Evolutionary conservation across 2,113 vertebrate genomes (phyloP), one percentile per base, ranked within the genome.

Genomic region (Oceanodroma tethys): DNA sequence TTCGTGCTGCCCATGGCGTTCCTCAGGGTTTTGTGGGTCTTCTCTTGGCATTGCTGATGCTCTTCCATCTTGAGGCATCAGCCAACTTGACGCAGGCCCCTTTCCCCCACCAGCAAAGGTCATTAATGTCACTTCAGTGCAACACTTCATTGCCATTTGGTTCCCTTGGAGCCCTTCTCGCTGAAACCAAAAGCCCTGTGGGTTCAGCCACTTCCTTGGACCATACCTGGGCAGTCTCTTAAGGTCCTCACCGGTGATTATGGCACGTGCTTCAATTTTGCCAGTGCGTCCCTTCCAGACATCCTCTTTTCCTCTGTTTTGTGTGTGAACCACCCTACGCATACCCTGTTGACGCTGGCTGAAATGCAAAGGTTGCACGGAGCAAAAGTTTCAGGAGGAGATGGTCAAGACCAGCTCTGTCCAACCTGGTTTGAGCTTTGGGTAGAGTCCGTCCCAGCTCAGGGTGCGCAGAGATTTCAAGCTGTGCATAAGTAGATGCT

Each of bases 291-390:
- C 60, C 22, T 90, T 29, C 70, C 65, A 42, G 6, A 21, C 6
- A 6, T 25, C 59, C 36, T 48, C 34, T 65, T 53, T 19, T 4
- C 34, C 38, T 55, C 47, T 34, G 17, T 9, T 90, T 85, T 3
- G 3, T 15, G 2, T 9, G 25, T 4, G 7, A 70, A 26, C 10
- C 30, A 9, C 8, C 7, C 20, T 3, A 12, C 3, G 2, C 2
- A 0, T 62, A 25, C 60, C 40, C 42, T 12, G 6, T 4, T 25
- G 71, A 36, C 6, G 2, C 1, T 0, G 0, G 11, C 27, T 62
- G 55, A 81, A 66, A 18, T 3, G 27, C 36, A 29, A 52, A 72
- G 29, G 21, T 40, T 13, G 18, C 11, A 18, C 0, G 0, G 45
- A 48, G 32, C 34, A 23, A 68, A 48, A 2, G 8, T 70, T 52